phyloP scores from a whole-genome alignment of 1,140 invertebrate genomes.

The Tetramorium alpestre region DNA sequence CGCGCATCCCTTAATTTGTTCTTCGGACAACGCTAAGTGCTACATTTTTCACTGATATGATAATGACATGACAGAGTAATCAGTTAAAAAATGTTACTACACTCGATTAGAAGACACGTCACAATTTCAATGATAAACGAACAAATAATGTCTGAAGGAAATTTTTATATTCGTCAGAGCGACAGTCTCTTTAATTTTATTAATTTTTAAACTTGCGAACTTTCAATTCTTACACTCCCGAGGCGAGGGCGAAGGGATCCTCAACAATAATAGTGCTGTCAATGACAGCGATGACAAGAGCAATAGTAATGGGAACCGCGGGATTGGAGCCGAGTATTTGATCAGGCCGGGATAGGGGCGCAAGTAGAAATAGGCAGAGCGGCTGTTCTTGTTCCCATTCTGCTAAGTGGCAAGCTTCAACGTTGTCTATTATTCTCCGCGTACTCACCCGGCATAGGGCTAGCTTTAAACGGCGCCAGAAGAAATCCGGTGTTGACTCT shows the following conservation, averaged over 20 bases:
- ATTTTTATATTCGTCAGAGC: not conserved
- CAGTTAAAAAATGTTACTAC: not conserved
- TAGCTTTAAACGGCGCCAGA: constrained; percentile 58
- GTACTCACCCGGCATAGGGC: constrained; percentile 64
- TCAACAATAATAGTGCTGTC: constrained; percentile 60
- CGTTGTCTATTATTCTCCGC: constrained; percentile 75
- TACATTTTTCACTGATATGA: not conserved
- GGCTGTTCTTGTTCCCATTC: constrained; percentile 84
- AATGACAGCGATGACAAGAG: constrained; percentile 61
- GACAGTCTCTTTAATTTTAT: not conserved
- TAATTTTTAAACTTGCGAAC: constrained; percentile 6
- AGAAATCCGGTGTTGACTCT: constrained; percentile 43
- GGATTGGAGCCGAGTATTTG: constrained; percentile 79
- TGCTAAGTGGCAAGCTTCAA: constrained; percentile 77
- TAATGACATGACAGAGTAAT: not conserved
- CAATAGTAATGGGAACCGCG: constrained; percentile 74
- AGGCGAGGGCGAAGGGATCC: not conserved
- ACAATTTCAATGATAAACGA: not conserved
- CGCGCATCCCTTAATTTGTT: not conserved
- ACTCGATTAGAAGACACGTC: not conserved
- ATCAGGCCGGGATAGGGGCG: constrained; percentile 80
- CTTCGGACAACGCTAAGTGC: not conserved
- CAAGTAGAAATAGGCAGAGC: constrained; percentile 79
- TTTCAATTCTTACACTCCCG: not conserved
- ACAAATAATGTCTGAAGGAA: too few relatives aligned